phyloP scores from a whole-genome alignment of 2,888 invertebrate genomes.

The Synanthedon andrenaeformis region DNA sequence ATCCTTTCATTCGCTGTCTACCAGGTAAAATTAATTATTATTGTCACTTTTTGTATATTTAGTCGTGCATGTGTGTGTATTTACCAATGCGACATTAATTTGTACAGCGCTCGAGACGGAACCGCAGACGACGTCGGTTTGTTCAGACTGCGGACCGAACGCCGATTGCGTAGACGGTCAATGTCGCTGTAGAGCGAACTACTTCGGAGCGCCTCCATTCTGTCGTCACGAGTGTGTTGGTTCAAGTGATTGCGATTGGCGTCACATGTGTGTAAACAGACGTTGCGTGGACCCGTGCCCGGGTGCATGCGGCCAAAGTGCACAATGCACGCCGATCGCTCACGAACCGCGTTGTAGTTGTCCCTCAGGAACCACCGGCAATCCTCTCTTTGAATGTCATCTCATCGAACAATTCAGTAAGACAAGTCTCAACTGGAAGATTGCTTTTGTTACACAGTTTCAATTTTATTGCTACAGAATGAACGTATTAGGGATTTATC shows the following conservation, averaged over 20 bases:
- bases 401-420: slow-evolving; percentile 61
- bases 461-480: slow-evolving; percentile 4
- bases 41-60: background rate
- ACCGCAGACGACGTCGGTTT: slow-evolving; percentile 56
- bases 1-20: slow-evolving; percentile 78
- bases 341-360: slow-evolving; percentile 81
- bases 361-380: slow-evolving; percentile 75
- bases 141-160: slow-evolving; percentile 81
- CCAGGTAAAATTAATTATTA: slow-evolving; percentile 55
- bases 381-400: slow-evolving; percentile 79
- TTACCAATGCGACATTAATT: slow-evolving; percentile 1
- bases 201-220: slow-evolving; percentile 79
- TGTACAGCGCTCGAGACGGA: slow-evolving; percentile 35
- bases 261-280: slow-evolving; percentile 76
- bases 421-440: slow-evolving; percentile 47
- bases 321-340: slow-evolving; percentile 76
- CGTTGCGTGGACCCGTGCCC: slow-evolving; percentile 82
- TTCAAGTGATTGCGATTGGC: slow-evolving; percentile 78
- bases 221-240: slow-evolving; percentile 80
- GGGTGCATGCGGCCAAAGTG: slow-evolving; percentile 80
- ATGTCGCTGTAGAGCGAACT: slow-evolving; percentile 76
- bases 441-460: slow-evolving; percentile 26
- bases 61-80: background rate
- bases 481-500: background rate
- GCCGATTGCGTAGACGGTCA: slow-evolving; percentile 77